phyloP scores from a whole-genome alignment of 2,797 vertebrate genomes.

The Hydrocynus forskahlii region DNA sequence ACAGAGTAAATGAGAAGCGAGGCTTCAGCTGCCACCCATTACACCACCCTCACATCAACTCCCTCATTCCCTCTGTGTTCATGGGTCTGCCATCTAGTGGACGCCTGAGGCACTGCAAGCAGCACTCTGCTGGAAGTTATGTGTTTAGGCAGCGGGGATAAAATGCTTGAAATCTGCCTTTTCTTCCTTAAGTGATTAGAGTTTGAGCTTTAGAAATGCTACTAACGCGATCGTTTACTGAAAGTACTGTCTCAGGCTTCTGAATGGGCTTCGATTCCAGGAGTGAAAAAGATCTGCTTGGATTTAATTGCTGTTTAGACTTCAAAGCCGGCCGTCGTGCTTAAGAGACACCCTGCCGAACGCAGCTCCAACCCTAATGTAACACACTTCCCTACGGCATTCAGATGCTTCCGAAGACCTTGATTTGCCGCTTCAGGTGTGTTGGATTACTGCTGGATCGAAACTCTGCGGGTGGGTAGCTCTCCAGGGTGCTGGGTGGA shows the following conservation, averaged over 20 bases:
- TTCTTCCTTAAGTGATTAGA: background rate
- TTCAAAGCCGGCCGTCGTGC: background rate
- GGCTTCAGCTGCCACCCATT: constrained; percentile 17
- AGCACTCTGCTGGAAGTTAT: background rate
- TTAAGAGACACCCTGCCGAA: background rate
- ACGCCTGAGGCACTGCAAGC: constrained; percentile 11
- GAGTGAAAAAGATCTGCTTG: background rate
- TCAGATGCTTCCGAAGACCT: background rate
- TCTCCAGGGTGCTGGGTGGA: background rate
- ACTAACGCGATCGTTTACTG: background rate
- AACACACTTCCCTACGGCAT: constrained; percentile 1
- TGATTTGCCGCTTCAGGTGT: constrained; percentile 3
- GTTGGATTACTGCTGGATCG: background rate
- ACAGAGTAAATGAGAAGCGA: constrained; percentile 22
- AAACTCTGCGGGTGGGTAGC: background rate
- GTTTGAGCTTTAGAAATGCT: background rate
- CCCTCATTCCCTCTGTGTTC: background rate
- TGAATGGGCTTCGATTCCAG: background rate
- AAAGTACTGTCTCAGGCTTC: background rate
- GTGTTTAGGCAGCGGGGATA: background rate
- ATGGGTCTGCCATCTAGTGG: constrained; percentile 57
- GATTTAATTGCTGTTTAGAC: constrained; percentile 15
- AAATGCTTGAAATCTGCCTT: background rate
- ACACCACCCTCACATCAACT: constrained; percentile 6
- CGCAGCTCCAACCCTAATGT: background rate